phyloP scores from a whole-genome alignment of 2,113 vertebrate species.

The Orientallactaga bullata region DNA sequence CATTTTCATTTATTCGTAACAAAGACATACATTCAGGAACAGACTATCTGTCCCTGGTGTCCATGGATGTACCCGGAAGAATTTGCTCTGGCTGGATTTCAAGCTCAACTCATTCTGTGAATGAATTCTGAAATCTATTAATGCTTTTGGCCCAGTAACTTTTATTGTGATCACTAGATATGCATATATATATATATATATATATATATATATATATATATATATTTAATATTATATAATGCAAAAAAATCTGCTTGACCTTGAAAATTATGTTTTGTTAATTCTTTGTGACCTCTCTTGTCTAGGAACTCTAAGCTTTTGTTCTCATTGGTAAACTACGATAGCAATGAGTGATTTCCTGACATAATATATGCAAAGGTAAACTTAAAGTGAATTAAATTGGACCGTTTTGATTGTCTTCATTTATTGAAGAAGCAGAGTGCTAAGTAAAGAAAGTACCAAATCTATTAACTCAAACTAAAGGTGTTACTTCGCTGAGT shows the following conservation, averaged over 20 bases:
- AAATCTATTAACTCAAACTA: neutral
- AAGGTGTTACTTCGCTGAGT: too few relatives aligned
- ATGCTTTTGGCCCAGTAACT: neutral
- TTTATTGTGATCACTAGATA: neutral
- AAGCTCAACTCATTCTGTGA: neutral
- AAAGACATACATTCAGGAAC: neutral
- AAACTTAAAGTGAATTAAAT: conserved; percentile 22
- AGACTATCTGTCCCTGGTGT: neutral
- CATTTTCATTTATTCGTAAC: neutral
- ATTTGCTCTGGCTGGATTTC: neutral
- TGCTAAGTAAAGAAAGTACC: neutral
- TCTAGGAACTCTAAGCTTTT: neutral
- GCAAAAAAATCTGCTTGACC: neutral
- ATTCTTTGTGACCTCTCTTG: neutral
- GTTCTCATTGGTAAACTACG: conserved; percentile 16
- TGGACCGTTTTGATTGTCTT: conserved; percentile 1
- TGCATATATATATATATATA: too few relatives aligned
- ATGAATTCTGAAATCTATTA: neutral
- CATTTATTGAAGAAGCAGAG: neutral
- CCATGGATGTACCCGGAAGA: neutral
- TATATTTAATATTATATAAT: neutral
- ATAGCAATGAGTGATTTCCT: conserved; percentile 4
- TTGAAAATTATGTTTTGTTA: conserved; percentile 7
- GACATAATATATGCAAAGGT: neutral
- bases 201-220: neutral